Evolutionary conservation across 2,113 vertebrate species (phyloP), one percentile per base, ranked within the genome.

Genomic region (Cariama cristata): DNA sequence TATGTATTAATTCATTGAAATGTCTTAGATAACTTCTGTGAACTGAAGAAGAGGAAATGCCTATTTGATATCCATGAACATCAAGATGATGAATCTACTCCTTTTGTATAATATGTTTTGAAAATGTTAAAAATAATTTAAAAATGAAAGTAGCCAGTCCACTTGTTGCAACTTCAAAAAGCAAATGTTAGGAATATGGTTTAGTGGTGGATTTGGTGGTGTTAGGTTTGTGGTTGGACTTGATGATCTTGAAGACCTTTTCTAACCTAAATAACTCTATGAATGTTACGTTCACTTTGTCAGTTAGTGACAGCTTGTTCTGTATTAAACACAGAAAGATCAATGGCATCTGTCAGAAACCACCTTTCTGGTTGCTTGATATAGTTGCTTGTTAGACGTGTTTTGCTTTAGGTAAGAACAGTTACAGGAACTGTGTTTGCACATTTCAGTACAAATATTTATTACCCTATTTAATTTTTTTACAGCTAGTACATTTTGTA

Each of bases 271-370:
- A 67, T 73, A 11, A 50, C 62, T 67, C 23, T 30, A 35, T 40
- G 32, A 96, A 95, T 83, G 86, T 88, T 97, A 72, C 90, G 49
- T 96, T 97, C 91, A 81, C 62, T 52, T 44, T 95, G 86, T 92
- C 95, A 68, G 62, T 77, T 94, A 86, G 82, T 83, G 97, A 96
- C 91, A 83, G 55, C 64, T 82, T 97, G 60, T 82, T 97, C 71
- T 88, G 27, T 97, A 93, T 94, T 94, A 96, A 98, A 94, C 73
- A 96, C 77, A 96, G 88, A 93, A 79, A 83, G 44, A 91, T 84
- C 12, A 44, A 49, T 94, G 79, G 35, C 89, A 91, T 81, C 47
- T 97, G 68, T 94, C 80, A 92, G 91, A 86, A 88, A 69, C 17
- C 88, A 96, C 88, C 83, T 95, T 86, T 72, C 75, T 60, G 53